phyloP scores from a whole-genome alignment of 2,888 invertebrate genomes.

The Aplocera efformata region DNA sequence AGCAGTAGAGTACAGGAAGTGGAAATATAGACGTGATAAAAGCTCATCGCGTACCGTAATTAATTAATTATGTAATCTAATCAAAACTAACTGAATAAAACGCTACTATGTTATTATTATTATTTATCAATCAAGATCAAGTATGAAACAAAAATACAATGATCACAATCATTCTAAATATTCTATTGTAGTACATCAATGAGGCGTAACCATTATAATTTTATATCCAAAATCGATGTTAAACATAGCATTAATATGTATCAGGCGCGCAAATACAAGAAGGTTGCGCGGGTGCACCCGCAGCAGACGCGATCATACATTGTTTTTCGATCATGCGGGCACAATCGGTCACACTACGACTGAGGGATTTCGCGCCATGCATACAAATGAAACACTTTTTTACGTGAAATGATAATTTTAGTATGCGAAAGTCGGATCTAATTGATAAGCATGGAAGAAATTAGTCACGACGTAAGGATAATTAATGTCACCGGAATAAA shows the following conservation, averaged over 20 bases:
- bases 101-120: too few species aligned
- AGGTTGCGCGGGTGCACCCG: slow-evolving; percentile 62
- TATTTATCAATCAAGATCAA: too few species aligned
- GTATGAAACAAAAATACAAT: not conserved
- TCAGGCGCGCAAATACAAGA: slow-evolving; percentile 49
- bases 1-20: too few species aligned
- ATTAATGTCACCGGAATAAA: slow-evolving; percentile 9
- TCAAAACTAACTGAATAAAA: too few species aligned
- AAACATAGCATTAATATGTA: slow-evolving; percentile 66
- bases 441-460: slow-evolving; percentile 17
- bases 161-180: not conserved
- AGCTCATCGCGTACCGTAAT: too few species aligned
- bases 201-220: slow-evolving; percentile 25
- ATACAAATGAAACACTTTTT: slow-evolving; percentile 63
- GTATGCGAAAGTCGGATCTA: slow-evolving; percentile 12
- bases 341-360: slow-evolving; percentile 49
- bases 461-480: slow-evolving; percentile 15
- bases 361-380: slow-evolving; percentile 50
- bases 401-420: slow-evolving; percentile 34
- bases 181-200: slow-evolving; percentile 14
- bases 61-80: too few species aligned
- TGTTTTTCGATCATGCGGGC: slow-evolving; percentile 62
- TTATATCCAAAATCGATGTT: slow-evolving; percentile 40
- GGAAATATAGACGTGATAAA: too few species aligned
- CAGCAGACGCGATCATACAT: slow-evolving; percentile 42